A percentile compares a stretch with the other conserved stretches of the same genome.
These are phyloP conservation scores for Bubo scandiacus DNA, from an alignment of 2,113 vertebrate genomes.

Conservation along the genomic window DNA sequence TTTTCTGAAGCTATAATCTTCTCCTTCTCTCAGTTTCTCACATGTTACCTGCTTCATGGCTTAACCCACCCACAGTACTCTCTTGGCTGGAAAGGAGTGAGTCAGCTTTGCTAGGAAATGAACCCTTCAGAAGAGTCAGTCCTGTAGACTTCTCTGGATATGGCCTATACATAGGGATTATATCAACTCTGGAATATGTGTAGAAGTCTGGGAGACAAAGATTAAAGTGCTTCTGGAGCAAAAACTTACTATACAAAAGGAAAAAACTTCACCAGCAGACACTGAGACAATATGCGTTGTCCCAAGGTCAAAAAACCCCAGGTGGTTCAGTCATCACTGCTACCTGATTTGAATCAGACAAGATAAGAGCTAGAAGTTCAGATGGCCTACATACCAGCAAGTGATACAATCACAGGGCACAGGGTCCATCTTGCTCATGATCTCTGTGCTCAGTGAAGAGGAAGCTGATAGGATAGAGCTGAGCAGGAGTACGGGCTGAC, in stretches of 20 bases:
- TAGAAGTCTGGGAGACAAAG: neutral
- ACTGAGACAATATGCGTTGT: rapidly evolving
- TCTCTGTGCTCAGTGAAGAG: neutral
- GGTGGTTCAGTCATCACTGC: neutral
- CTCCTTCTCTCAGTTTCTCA: neutral
- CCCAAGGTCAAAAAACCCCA: neutral
- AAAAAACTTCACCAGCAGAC: neutral
- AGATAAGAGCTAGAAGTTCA: neutral
- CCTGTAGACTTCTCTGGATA: neutral
- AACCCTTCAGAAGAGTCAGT: neutral
- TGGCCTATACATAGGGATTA: neutral
- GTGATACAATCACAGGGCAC: rapidly evolving
- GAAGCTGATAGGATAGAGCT: neutral
- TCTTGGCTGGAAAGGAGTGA: neutral
- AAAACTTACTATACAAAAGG: neutral
- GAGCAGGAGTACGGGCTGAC: neutral
- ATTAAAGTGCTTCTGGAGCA: neutral
- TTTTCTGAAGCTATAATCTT: neutral
- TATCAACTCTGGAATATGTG: rapidly evolving
- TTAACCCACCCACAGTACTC: neutral
- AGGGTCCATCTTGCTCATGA: rapidly evolving
- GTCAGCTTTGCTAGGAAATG: neutral
- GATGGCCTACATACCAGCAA: neutral
- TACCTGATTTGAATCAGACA: neutral
- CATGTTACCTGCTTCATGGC: neutral